Base-by-base conservation (phyloP, 1,140 invertebrate genomes). In the Drosophila arizonae region DNA sequence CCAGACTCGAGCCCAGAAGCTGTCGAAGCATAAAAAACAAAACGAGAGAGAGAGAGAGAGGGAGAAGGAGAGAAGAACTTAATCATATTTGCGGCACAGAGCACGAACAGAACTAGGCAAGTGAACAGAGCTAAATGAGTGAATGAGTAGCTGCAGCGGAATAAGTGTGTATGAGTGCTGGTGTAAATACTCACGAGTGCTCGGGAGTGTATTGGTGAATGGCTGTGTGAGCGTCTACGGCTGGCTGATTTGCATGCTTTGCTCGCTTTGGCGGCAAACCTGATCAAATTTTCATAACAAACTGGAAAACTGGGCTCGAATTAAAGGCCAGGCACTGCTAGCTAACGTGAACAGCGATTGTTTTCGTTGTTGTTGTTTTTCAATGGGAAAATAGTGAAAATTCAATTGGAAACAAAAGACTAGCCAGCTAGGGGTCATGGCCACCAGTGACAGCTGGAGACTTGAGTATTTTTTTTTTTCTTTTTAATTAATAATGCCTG, bases 1-100 rank as follows among this genome's bases (percentile, higher is more conserved):
- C 10, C 10, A 3, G 36, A 39, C 36, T 39, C 36, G 36, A 62
- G 75, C 58, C 56, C 72, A 76, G 66, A 79, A 82, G 65, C 80
- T 80, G 81, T 79, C 80, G 81, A 84, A 79, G 81, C 80, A 84
- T 85, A 70, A 76, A 50, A 3, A 39, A 39, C 10, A 15, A 45
- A 9, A 48, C 2, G 24, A 24, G 24, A 48, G 3, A 55, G 6
- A 21, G 33, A 48, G 3, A 55, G 6, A 11, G 33, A 30, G 6
- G 6, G 6, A 30, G 21, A 17, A 13, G 13, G 24, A 48, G 3
- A 55, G 15, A 11, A 48, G 72, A 85, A 77, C 81, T 77, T 85
- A 77, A 79, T 80, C 64, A 84, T 73, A 84, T 84, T 70, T 79
- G 63, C 61, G 24, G 74, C 45, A 15, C 74, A 62, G 68, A 52